Evolutionary conservation across 2,797 vertebrate genomes (phyloP).

Genomic region (Carduelis carduelis): DNA sequence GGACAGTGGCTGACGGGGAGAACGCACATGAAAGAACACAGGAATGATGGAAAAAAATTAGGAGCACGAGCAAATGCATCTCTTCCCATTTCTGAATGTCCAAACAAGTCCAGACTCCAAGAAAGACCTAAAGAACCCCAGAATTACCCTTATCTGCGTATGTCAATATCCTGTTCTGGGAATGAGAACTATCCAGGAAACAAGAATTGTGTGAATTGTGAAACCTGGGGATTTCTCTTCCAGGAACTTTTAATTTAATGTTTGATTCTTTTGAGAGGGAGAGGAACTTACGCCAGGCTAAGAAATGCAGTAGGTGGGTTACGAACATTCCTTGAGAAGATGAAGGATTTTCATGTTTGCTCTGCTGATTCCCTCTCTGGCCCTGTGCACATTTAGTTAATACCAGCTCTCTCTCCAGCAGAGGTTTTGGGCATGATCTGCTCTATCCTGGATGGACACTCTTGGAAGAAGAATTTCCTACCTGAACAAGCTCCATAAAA

Average conservation of each 20-base stretch:
- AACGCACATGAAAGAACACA: fast-evolving
- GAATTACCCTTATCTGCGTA: not conserved
- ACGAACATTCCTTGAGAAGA: not conserved
- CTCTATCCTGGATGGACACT: not conserved
- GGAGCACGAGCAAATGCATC: not conserved
- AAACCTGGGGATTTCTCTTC: not conserved
- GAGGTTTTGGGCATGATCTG: not conserved
- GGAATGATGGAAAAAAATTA: not conserved
- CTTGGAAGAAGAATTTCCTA: not conserved
- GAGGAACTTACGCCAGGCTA: not conserved
- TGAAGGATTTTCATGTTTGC: not conserved
- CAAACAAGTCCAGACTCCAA: not conserved
- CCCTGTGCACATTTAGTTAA: not conserved
- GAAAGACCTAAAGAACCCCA: not conserved
- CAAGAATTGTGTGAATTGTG: not conserved
- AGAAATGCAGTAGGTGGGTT: not conserved
- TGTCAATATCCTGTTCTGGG: not conserved
- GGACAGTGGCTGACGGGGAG: not conserved
- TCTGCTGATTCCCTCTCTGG: not conserved
- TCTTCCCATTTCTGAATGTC: not conserved
- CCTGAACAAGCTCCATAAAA: not conserved
- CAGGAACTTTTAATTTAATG: conserved; percentile 12
- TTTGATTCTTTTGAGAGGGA: not conserved
- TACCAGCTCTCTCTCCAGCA: not conserved
- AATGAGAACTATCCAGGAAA: not conserved